A percentile compares a stretch with the other conserved stretches of the same genome.
Evolutionary conservation across 2,888 invertebrate species (phyloP).

Genomic region (Polymixis lichenea): DNA sequence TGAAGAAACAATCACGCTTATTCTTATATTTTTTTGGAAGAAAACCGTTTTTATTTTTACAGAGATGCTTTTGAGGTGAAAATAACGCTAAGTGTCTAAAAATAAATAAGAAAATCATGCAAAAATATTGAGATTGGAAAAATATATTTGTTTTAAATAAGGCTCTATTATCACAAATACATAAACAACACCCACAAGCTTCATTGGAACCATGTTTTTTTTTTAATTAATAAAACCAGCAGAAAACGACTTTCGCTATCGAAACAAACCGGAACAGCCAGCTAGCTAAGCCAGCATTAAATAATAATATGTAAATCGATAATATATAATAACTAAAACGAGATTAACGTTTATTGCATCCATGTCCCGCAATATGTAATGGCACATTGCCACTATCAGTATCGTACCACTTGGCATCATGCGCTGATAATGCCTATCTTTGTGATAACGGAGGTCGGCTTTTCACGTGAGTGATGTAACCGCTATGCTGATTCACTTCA

Average conservation of each 20-base stretch:
- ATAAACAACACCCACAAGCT: background rate
- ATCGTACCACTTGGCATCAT: constrained; percentile 61
- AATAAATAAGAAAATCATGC: background rate
- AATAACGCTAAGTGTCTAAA: no score
- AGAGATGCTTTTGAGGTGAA: background rate
- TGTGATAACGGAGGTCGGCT: constrained; percentile 51
- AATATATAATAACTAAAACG: constrained; percentile 24
- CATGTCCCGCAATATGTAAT: constrained; percentile 21
- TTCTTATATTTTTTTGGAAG: background rate
- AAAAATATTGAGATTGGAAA: background rate
- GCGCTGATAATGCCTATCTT: constrained; percentile 61
- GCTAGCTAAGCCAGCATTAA: constrained; percentile 13
- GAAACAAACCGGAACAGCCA: constrained; percentile 8
- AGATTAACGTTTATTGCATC: constrained; percentile 48
- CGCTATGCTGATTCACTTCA: constrained; percentile 28
- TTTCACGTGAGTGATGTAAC: constrained; percentile 46
- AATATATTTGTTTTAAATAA: background rate
- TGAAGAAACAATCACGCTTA: background rate
- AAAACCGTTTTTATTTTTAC: background rate
- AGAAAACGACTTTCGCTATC: constrained; percentile 10
- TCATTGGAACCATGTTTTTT: background rate
- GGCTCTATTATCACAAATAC: background rate
- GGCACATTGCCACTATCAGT: constrained; percentile 54
- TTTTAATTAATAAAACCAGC: no score
- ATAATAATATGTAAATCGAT: constrained; percentile 22